A percentile compares a stretch with the other conserved stretches of the same genome.
phyloP scores from a whole-genome alignment of 1,140 invertebrate species.

The Zaprionus ghesquierei region DNA sequence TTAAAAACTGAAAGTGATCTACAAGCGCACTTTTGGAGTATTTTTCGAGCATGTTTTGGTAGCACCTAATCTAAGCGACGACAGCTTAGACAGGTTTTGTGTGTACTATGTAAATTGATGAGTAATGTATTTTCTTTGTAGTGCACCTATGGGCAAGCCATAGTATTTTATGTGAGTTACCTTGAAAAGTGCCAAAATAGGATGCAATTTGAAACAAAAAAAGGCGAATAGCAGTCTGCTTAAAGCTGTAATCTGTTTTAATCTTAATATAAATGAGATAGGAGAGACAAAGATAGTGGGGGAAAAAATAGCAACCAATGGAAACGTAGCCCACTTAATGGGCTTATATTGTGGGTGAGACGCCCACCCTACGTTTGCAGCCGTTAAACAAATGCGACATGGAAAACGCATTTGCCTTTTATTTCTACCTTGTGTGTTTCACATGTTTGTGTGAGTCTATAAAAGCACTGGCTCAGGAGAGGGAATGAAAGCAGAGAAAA shows the following conservation, averaged over 20 bases:
- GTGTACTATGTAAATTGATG: constrained; percentile 1
- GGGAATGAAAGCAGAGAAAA: not conserved
- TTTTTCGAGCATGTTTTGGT: constrained; percentile 74
- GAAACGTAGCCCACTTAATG: constrained; percentile 12
- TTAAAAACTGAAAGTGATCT: constrained; percentile 6
- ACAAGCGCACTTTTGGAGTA: constrained; percentile 37
- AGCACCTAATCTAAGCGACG: constrained; percentile 46
- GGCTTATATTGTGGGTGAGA: not conserved
- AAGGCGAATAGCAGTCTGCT: constrained; percentile 34
- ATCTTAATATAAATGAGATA: too few species aligned
- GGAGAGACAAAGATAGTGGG: too few species aligned
- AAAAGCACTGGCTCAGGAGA: constrained; percentile 17
- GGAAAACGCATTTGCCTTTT: constrained; percentile 56
- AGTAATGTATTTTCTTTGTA: constrained; percentile 29
- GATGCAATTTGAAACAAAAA: constrained; percentile 28
- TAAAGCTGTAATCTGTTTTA: constrained; percentile 58
- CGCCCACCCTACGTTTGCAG: constrained; percentile 2
- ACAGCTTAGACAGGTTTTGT: constrained; percentile 16
- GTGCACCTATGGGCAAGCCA: constrained; percentile 33
- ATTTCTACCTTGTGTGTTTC: constrained; percentile 15
- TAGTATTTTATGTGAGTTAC: constrained; percentile 60
- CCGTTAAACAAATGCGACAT: constrained; percentile 40
- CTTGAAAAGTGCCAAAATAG: constrained; percentile 25
- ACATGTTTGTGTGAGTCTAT: constrained; percentile 16
- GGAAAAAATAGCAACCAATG: too few species aligned